Percentiles rank a stretch among this genome's conserved stretches.
phyloP scores from a whole-genome alignment of 2,888 invertebrate species.

The Tetanocera ferruginea region DNA sequence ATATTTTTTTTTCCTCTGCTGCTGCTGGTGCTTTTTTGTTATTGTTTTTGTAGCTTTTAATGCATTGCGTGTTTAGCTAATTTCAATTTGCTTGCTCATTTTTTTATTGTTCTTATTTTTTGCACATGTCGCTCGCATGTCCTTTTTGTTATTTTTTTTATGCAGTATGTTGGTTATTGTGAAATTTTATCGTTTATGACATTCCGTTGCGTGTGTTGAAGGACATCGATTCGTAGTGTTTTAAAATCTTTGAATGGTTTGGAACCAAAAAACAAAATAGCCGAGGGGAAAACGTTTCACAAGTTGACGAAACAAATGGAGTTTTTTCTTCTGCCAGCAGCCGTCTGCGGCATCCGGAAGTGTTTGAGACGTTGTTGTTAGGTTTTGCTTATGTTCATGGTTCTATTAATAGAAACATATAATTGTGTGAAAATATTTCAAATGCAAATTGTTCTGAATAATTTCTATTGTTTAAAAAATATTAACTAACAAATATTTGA shows the following conservation, averaged over 20 bases:
- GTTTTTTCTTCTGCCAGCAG: too few relatives aligned
- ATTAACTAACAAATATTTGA: too few relatives aligned
- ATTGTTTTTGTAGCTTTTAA: constrained; percentile 13
- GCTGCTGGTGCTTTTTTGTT: neutral
- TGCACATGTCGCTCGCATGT: constrained; percentile 10
- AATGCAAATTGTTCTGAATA: too few relatives aligned
- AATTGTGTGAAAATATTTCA: too few relatives aligned
- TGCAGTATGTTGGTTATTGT: constrained; percentile 9
- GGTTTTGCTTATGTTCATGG: too few relatives aligned
- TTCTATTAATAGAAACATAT: too few relatives aligned
- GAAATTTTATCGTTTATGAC: constrained; percentile 36
- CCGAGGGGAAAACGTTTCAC: neutral
- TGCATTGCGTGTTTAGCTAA: constrained; percentile 35
- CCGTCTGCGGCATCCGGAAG: too few relatives aligned
- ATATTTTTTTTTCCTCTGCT: too few relatives aligned
- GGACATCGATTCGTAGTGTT: too few relatives aligned
- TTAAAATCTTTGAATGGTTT: too few relatives aligned
- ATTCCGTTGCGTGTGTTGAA: constrained; percentile 26
- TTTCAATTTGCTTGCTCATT: constrained; percentile 40
- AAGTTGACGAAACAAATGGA: neutral
- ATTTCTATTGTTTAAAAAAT: too few relatives aligned
- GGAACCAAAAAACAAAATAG: neutral
- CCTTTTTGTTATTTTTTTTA: neutral
- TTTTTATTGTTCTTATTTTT: constrained; percentile 25
- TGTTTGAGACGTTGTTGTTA: too few relatives aligned